Conservation (phyloP, 2,113 vertebrate species). For the Actenoides lindsayi region DNA sequence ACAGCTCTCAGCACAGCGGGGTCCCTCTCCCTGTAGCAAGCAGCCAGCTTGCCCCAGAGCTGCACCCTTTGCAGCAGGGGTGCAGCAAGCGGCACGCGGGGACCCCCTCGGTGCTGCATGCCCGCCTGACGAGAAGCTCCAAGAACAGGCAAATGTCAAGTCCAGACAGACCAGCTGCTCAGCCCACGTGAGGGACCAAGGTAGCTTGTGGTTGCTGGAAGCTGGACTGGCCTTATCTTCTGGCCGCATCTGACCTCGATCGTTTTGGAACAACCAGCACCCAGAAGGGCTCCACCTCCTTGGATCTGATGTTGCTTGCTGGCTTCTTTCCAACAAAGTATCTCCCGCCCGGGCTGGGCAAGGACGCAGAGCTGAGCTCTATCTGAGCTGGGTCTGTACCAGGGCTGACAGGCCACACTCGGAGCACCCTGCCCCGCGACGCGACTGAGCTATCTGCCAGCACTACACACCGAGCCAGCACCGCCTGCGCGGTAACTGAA, state of each 20-base stretch:
- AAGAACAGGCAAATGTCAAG: background rate
- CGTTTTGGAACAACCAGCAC: background rate
- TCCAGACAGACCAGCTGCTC: background rate
- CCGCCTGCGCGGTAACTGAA: background rate
- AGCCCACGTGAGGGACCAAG: fast-evolving
- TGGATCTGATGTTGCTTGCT: background rate
- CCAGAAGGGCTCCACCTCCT: background rate
- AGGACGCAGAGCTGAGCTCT: background rate
- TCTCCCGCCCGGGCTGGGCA: background rate
- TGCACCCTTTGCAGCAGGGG: background rate
- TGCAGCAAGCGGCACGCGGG: background rate
- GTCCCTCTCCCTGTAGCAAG: background rate
- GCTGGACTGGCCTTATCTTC: background rate
- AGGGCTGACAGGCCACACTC: background rate
- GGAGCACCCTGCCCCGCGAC: background rate
- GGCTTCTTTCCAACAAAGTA: background rate
- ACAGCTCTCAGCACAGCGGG: background rate
- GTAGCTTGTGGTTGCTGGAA: background rate
- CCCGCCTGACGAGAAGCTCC: background rate
- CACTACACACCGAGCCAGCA: background rate
- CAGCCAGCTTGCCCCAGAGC: background rate
- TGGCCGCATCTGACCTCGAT: background rate
- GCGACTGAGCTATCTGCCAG: background rate
- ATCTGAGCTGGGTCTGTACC: background rate
- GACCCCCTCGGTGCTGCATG: fast-evolving